Conservation (phyloP, 2,797 vertebrate species). For the Hippopotamyrus pictus region DNA sequence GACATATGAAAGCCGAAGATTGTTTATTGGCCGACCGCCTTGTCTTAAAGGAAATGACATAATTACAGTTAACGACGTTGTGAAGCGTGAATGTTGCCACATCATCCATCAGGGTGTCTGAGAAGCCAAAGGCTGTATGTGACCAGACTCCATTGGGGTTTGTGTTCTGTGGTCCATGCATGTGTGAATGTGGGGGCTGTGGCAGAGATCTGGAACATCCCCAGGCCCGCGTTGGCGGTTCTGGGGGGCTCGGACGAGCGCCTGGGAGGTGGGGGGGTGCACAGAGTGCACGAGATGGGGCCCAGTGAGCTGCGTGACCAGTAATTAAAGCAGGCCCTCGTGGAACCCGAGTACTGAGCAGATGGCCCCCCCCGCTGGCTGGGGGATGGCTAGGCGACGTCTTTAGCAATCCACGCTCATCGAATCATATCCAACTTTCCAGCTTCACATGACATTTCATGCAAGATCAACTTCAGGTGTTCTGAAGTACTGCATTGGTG, state of each 20-base stretch:
- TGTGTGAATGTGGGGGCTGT: constrained; percentile 12
- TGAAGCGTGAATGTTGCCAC: background rate
- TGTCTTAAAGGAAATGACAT: background rate
- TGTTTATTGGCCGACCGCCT: background rate
- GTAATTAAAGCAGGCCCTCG: constrained; percentile 79
- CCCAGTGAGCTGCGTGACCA: constrained; percentile 74
- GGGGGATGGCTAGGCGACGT: constrained; percentile 66
- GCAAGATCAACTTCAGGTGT: background rate
- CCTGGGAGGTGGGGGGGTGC: constrained; percentile 39
- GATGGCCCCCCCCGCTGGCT: constrained; percentile 77
- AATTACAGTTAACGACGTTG: background rate
- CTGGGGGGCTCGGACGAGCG: constrained; percentile 19
- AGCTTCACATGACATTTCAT: constrained; percentile 26
- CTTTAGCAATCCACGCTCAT: constrained; percentile 22
- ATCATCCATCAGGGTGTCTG: background rate
- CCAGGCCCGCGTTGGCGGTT: background rate
- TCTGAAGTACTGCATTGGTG: background rate
- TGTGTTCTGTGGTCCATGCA: background rate
- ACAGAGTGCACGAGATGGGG: constrained; percentile 86
- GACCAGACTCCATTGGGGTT: background rate
- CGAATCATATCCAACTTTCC: constrained; percentile 35
- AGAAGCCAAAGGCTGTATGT: background rate
- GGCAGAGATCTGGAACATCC: constrained; percentile 21
- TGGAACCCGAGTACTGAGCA: constrained; percentile 81
- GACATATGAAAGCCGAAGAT: background rate